Percentiles rank a stretch among this genome's conserved stretches.
phyloP scores from a whole-genome alignment of 2,888 invertebrate species.

The Tachystola acroxantha region DNA sequence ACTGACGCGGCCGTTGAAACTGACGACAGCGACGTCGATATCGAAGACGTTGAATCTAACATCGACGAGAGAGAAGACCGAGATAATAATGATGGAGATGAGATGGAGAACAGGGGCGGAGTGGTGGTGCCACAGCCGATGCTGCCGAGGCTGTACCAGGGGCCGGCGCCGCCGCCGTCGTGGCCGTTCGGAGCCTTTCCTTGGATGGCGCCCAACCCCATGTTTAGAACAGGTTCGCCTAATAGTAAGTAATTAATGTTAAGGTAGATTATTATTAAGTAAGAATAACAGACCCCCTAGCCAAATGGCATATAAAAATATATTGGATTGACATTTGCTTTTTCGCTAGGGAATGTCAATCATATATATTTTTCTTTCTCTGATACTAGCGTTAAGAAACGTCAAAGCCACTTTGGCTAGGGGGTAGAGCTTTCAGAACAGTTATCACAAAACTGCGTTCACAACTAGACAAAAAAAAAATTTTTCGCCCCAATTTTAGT shows the following conservation, averaged over 20 bases:
- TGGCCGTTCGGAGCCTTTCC: conserved; percentile 83
- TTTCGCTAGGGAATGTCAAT: too few species aligned
- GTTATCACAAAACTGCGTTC: too few species aligned
- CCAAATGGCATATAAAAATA: too few species aligned
- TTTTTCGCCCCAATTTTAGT: too few species aligned
- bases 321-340: too few species aligned
- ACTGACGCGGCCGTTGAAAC: conserved; percentile 52
- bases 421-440: too few species aligned
- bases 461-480: too few species aligned
- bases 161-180: conserved; percentile 69
- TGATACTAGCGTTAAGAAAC: too few species aligned
- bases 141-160: conserved; percentile 78
- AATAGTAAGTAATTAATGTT: conserved; percentile 78
- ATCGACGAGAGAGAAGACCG: conserved; percentile 48
- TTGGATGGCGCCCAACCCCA: conserved; percentile 80
- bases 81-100: conserved; percentile 67
- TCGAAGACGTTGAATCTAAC: conserved; percentile 65
- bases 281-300: too few species aligned
- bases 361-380: too few species aligned
- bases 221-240: conserved; percentile 78
- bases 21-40: conserved; percentile 72
- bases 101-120: conserved; percentile 63
- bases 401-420: too few species aligned
- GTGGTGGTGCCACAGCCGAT: conserved; percentile 84
- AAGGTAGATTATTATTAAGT: too few species aligned